phyloP scores from a whole-genome alignment of 2,113 vertebrate genomes.

The Apus apus region DNA sequence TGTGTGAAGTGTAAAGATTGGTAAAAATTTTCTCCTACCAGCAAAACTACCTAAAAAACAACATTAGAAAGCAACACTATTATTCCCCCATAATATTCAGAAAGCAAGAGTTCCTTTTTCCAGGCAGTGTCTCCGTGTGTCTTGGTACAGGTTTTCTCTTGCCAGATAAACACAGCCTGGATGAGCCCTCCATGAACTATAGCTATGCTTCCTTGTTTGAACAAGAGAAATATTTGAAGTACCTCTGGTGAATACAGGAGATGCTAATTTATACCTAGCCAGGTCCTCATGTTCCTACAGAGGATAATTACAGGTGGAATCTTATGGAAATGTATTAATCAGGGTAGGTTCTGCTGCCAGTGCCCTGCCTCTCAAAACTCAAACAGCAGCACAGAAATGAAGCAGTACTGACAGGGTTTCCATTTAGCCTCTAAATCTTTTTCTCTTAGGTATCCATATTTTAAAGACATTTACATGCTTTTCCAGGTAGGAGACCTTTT shows the following conservation, averaged over 20 bases:
- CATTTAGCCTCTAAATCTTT: conserved; percentile 15
- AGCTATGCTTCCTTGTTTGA: neutral
- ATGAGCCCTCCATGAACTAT: neutral
- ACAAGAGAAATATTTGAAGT: neutral
- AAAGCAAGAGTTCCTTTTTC: neutral
- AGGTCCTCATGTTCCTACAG: neutral
- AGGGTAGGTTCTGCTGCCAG: conserved; percentile 6
- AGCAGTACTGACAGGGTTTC: conserved; percentile 13
- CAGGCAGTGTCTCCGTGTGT: neutral
- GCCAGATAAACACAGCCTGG: neutral
- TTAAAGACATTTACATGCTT: conserved; percentile 20
- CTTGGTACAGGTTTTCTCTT: neutral
- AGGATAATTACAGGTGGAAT: conserved; percentile 45
- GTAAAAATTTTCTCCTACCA: neutral
- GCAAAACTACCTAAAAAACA: neutral
- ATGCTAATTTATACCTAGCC: conserved; percentile 12
- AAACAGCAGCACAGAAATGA: conserved; percentile 34
- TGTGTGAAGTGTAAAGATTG: neutral
- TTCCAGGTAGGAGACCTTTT: conserved; percentile 7
- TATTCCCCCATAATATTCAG: neutral
- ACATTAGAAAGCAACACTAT: neutral
- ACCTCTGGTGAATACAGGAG: neutral
- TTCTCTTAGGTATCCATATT: conserved; percentile 17
- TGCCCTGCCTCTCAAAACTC: neutral
- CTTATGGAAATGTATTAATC: conserved; percentile 32